Evolutionary conservation across 1,140 invertebrate species (phyloP).

Genomic region (Magallana ariakensis): DNA sequence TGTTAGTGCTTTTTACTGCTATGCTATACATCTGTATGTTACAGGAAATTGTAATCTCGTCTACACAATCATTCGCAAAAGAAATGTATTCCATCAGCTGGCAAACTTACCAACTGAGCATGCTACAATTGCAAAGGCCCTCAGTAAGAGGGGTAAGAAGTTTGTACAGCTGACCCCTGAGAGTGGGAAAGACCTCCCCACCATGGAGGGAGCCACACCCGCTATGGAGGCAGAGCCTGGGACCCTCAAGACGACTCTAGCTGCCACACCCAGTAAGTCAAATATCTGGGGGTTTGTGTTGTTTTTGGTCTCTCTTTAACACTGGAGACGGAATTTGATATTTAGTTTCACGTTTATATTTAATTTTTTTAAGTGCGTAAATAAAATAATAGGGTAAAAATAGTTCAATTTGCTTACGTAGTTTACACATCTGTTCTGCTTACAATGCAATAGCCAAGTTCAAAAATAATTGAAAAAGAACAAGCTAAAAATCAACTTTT

Average conservation of each 20-base stretch:
- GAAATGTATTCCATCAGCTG: slow-evolving; percentile 97
- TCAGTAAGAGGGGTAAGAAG: slow-evolving; percentile 85
- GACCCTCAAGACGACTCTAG: slow-evolving; percentile 91
- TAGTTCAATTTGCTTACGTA: no score
- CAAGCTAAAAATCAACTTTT: no score
- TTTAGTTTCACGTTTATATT: no score
- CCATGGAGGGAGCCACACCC: slow-evolving; percentile 93
- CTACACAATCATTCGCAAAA: slow-evolving; percentile 98
- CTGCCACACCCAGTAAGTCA: slow-evolving; percentile 88
- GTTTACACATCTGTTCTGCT: no score
- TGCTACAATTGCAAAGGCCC: slow-evolving; percentile 90
- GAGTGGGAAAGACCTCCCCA: slow-evolving; percentile 72
- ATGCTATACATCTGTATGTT: background rate
- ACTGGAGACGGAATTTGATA: no score
- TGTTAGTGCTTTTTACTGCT: background rate
- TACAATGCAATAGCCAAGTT: no score
- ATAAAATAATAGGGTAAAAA: no score
- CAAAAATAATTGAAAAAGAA: no score
- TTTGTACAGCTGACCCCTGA: slow-evolving; percentile 63
- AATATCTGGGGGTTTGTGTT: no score
- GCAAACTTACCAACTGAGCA: slow-evolving; percentile 97
- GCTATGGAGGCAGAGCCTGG: slow-evolving; percentile 84
- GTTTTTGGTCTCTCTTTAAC: no score
- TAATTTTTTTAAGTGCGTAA: no score
- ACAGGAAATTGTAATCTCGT: slow-evolving; percentile 97